Evolutionary conservation across 2,888 invertebrate genomes (phyloP).

Genomic region (Agrotis ipsilon): DNA sequence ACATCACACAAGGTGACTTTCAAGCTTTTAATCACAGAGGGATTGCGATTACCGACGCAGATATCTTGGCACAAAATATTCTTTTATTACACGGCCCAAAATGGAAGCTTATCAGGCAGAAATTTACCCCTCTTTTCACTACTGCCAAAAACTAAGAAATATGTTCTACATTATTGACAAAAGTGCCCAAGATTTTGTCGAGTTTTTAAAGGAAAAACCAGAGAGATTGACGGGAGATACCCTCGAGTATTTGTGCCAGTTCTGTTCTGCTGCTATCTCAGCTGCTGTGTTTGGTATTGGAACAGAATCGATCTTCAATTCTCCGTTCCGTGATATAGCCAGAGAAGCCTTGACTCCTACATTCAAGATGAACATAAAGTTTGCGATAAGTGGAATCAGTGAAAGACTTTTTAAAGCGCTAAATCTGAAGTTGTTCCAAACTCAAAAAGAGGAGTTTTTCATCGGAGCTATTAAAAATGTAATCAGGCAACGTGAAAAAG

Average conservation of each 20-base stretch:
- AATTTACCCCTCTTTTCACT: conserved; percentile 80
- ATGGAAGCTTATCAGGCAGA: conserved; percentile 81
- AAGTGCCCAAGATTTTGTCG: conserved; percentile 76
- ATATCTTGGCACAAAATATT: conserved; percentile 73
- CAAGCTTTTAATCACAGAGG: conserved; percentile 75
- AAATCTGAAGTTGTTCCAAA: conserved; percentile 71
- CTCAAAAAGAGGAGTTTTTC: conserved; percentile 74
- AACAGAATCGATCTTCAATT: conserved; percentile 76
- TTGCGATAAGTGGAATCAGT: conserved; percentile 59
- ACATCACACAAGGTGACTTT: conserved; percentile 71
- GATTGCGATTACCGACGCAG: conserved; percentile 63
- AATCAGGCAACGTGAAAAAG: conserved; percentile 71
- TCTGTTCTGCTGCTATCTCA: conserved; percentile 75
- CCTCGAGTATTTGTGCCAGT: conserved; percentile 68
- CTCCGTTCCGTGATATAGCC: conserved; percentile 74
- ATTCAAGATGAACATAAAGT: conserved; percentile 65
- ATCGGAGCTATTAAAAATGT: conserved; percentile 76
- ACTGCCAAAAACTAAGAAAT: conserved; percentile 78
- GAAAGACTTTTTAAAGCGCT: conserved; percentile 64
- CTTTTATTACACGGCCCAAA: conserved; percentile 73
- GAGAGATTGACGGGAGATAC: conserved; percentile 64
- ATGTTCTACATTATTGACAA: conserved; percentile 81
- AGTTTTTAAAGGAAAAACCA: conserved; percentile 70
- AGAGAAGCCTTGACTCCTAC: conserved; percentile 63
- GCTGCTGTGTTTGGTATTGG: conserved; percentile 82